A percentile compares a stretch with the other conserved stretches of the same genome.
phyloP scores from a whole-genome alignment of 2,113 vertebrate species.

The Tor tambroides region DNA sequence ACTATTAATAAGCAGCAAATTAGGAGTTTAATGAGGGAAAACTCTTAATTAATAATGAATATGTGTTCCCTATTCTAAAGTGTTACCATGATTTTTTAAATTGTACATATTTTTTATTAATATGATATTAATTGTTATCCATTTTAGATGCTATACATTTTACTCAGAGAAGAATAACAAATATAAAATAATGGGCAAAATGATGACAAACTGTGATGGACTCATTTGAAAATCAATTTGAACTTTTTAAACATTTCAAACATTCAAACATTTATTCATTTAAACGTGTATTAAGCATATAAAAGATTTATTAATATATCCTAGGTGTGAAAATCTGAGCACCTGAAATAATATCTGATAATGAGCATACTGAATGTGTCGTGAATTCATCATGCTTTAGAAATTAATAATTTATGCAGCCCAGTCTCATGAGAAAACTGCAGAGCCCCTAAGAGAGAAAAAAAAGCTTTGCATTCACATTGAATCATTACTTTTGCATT shows the following conservation, averaged over 20 bases:
- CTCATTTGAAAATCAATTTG: neutral
- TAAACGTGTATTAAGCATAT: neutral
- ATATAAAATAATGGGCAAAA: neutral
- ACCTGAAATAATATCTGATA: neutral
- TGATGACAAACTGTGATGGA: neutral
- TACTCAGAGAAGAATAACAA: no score
- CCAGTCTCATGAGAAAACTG: neutral
- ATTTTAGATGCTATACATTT: neutral
- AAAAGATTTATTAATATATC: neutral
- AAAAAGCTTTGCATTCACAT: neutral
- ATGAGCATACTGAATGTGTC: neutral
- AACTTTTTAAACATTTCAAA: neutral
- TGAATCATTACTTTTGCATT: no score
- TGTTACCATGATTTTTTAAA: no score
- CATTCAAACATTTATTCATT: neutral
- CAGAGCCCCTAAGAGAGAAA: neutral
- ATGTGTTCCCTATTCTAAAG: no score
- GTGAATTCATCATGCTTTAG: neutral
- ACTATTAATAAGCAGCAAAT: no score
- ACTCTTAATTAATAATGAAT: no score
- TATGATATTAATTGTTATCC: neutral
- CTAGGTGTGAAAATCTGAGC: neutral
- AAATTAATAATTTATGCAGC: neutral
- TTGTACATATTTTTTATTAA: no score
- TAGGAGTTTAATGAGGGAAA: no score